Conservation (phyloP, 2,888 invertebrate genomes). For the Diarsia mendica region DNA sequence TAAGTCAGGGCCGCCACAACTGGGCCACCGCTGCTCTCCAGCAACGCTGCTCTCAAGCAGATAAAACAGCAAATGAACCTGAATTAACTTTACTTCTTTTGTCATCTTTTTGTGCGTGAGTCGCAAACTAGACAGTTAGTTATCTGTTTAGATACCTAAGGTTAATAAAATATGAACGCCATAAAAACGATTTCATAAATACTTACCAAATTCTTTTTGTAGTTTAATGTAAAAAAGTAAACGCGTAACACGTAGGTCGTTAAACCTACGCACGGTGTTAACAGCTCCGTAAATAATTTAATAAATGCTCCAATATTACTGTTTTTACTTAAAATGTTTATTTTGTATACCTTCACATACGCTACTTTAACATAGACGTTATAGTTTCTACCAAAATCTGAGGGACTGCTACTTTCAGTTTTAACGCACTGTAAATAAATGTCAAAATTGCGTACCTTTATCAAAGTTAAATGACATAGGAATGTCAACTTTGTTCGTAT, state of each 20-base stretch:
- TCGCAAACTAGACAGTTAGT: not conserved
- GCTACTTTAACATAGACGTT: slow-evolving; percentile 7
- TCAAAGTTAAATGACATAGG: slow-evolving; percentile 4
- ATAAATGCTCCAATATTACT: slow-evolving; percentile 26
- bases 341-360: not conserved
- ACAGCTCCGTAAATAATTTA: slow-evolving; percentile 45
- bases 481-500: slow-evolving; percentile 51
- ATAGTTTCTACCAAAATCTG: slow-evolving; percentile 17
- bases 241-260: not conserved
- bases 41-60: too few species aligned
- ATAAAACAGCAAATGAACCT: not conserved
- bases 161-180: not conserved
- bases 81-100: not conserved
- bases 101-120: not conserved
- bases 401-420: slow-evolving; percentile 24
- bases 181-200: not conserved
- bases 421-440: slow-evolving; percentile 37
- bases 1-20: too few species aligned
- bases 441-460: slow-evolving; percentile 16
- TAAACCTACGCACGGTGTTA: slow-evolving; percentile 1
- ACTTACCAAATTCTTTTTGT: not conserved
- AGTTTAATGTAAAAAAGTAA: not conserved
- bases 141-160: not conserved
- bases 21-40: too few species aligned
- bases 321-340: slow-evolving; percentile 16